Percentiles rank a stretch among this genome's conserved stretches.
Evolutionary conservation across 1,140 invertebrate genomes (phyloP).

Genomic region (Frieseomelitta varia): DNA sequence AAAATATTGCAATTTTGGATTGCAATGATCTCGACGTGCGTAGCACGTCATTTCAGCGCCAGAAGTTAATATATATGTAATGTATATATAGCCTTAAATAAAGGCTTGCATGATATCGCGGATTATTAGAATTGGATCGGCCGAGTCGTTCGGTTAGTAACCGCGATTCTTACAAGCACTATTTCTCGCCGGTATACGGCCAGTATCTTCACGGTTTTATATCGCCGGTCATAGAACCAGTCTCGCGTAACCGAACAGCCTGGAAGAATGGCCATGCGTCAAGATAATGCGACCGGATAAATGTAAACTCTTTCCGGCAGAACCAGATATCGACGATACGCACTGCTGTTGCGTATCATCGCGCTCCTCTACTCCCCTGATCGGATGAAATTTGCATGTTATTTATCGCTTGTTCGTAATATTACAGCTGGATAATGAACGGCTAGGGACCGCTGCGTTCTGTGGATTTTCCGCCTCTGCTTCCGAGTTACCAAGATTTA

Average conservation of each 20-base stretch:
- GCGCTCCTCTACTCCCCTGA: background rate
- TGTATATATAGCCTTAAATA: too few relatives aligned
- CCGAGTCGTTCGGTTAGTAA: slow-evolving; percentile 42
- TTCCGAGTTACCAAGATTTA: background rate
- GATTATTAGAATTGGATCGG: slow-evolving; percentile 34
- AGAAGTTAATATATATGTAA: too few relatives aligned
- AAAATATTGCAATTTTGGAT: too few relatives aligned
- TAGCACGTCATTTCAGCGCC: too few relatives aligned
- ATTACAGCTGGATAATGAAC: slow-evolving; percentile 3
- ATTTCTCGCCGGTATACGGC: slow-evolving; percentile 48
- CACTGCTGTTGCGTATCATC: background rate
- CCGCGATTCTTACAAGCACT: slow-evolving; percentile 47
- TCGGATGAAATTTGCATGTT: slow-evolving; percentile 37
- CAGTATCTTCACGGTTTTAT: slow-evolving; percentile 63
- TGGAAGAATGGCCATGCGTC: slow-evolving; percentile 66
- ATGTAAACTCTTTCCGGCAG: slow-evolving; percentile 68
- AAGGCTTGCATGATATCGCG: slow-evolving; percentile 37
- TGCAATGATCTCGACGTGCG: too few relatives aligned
- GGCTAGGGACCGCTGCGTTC: background rate
- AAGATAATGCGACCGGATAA: slow-evolving; percentile 70
- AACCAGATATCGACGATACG: slow-evolving; percentile 58
- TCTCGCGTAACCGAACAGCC: slow-evolving; percentile 61
- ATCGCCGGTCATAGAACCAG: slow-evolving; percentile 61
- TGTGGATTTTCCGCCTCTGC: background rate
- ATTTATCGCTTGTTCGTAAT: slow-evolving; percentile 30